Evolutionary conservation across 2,797 vertebrate genomes (phyloP).

Genomic region (Tolypeutes matacus): DNA sequence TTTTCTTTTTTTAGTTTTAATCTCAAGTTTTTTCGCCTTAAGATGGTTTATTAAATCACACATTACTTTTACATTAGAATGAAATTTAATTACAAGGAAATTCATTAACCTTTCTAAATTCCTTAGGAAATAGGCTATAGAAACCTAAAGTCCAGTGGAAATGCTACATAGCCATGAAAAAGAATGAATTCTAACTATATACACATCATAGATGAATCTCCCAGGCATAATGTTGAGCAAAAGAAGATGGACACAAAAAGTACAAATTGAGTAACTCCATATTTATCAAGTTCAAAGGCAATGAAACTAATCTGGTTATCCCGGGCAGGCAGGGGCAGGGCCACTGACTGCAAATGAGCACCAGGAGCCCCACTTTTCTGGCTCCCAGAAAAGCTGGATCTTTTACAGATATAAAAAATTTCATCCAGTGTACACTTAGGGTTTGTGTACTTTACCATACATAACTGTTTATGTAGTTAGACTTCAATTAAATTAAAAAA

Average conservation of each 20-base stretch:
- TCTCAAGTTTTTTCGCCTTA: constrained; percentile 10
- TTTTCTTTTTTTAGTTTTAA: neutral
- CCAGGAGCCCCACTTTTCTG: neutral
- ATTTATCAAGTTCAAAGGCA: neutral
- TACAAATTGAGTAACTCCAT: neutral
- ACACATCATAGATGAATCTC: neutral
- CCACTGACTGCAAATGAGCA: too few species aligned
- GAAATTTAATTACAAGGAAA: constrained; percentile 62
- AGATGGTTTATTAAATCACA: constrained; percentile 19
- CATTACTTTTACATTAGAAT: constrained; percentile 50
- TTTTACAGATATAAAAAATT: neutral
- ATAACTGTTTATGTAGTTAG: neutral
- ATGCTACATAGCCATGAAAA: neutral
- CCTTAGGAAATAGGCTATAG: neutral
- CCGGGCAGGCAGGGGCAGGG: too few species aligned
- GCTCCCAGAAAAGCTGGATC: neutral
- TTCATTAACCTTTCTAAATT: neutral
- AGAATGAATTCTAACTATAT: neutral
- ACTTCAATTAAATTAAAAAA: too few species aligned
- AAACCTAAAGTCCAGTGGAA: neutral
- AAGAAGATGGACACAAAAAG: neutral
- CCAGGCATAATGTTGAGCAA: neutral
- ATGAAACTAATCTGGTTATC: neutral
- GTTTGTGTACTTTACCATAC: neutral
- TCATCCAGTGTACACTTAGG: neutral